Percentiles rank a stretch among this genome's conserved stretches.
Evolutionary conservation across 2,888 invertebrate genomes (phyloP).

Genomic region (Ichneumoninae sp.): DNA sequence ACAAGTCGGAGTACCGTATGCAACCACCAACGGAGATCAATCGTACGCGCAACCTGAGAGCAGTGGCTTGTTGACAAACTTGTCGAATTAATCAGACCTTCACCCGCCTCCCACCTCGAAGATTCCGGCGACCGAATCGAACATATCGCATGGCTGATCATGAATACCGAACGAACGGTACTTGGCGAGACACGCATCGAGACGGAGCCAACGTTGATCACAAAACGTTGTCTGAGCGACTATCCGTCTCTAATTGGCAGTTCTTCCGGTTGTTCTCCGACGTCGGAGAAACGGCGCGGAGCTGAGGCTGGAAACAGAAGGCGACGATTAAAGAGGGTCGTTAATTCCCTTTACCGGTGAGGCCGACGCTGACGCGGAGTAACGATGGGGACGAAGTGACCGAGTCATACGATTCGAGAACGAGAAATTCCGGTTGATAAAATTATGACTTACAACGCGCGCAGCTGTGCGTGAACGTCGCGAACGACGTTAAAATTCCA

Average conservation of each 20-base stretch:
- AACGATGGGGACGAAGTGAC: constrained; percentile 1
- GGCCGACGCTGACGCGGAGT: constrained; percentile 6
- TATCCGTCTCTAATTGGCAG: neutral
- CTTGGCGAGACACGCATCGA: neutral
- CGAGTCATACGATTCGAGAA: constrained; percentile 14
- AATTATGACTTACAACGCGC: constrained; percentile 55
- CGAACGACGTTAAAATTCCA: constrained; percentile 25
- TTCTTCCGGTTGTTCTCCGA: neutral
- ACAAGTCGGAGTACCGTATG: constrained; percentile 18
- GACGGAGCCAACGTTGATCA: neutral
- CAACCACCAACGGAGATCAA: constrained; percentile 44
- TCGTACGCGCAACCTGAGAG: constrained; percentile 35
- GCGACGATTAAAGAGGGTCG: neutral
- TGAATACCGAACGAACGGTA: neutral
- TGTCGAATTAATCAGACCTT: constrained; percentile 67
- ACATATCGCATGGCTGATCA: constrained; percentile 46
- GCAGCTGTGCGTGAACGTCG: constrained; percentile 48
- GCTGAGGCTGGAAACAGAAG: neutral
- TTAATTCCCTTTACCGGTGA: neutral
- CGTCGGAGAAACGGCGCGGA: neutral
- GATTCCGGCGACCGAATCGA: constrained; percentile 27
- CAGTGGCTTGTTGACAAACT: constrained; percentile 67
- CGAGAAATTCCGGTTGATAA: constrained; percentile 58
- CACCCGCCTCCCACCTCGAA: constrained; percentile 29
- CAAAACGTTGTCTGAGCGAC: neutral